Conservation (phyloP, 2,797 vertebrate genomes). For the Rhynchotus rufescens region DNA sequence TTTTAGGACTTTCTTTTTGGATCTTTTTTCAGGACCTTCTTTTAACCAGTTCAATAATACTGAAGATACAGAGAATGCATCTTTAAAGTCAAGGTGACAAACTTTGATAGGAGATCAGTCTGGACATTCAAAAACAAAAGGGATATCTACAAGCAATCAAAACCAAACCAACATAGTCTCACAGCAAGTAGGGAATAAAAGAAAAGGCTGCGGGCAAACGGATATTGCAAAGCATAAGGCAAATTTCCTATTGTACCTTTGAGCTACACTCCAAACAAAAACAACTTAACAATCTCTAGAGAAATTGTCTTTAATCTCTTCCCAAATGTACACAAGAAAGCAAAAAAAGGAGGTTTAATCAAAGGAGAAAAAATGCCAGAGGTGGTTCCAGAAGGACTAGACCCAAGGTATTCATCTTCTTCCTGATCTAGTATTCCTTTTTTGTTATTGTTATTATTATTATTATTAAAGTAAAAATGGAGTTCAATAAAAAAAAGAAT, state of each 20-base stretch:
- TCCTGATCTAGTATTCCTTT: background rate
- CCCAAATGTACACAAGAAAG: background rate
- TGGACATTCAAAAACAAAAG: background rate
- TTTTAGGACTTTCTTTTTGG: background rate
- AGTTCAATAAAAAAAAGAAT: background rate
- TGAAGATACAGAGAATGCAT: background rate
- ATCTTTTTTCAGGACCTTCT: background rate
- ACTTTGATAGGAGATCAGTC: background rate
- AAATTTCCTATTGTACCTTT: background rate
- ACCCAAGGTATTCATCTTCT: background rate
- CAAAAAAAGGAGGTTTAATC: background rate
- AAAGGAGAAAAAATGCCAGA: background rate
- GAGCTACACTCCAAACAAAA: background rate
- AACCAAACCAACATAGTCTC: background rate
- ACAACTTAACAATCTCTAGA: background rate
- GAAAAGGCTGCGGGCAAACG: background rate
- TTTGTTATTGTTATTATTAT: background rate
- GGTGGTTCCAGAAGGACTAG: background rate
- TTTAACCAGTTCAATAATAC: background rate
- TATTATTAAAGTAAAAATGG: background rate
- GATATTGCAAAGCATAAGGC: background rate
- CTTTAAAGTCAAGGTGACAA: background rate
- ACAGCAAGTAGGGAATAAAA: background rate
- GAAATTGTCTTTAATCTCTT: background rate
- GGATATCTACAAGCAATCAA: background rate